Evolutionary conservation across 2,888 invertebrate genomes (phyloP), one percentile per base, ranked within the genome.

Genomic region (Pterobdella sp.): DNA sequence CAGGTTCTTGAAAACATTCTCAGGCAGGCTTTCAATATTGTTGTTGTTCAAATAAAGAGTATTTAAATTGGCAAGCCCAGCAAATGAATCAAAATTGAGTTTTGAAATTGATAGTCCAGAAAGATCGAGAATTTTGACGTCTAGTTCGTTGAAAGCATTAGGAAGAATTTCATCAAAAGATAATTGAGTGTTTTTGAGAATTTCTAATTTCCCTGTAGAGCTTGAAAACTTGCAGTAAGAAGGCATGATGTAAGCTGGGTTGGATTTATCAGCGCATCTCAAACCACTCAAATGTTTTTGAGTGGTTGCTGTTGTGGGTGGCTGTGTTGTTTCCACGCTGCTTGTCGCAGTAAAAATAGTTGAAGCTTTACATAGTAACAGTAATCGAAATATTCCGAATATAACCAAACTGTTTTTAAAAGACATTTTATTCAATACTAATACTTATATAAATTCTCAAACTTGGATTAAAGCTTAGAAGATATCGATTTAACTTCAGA

Each of bases 151-250:
- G 63, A 71, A 71, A 3, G 71, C 71, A 1, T 36, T 3, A 7
- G 71, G 71, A 7, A 60, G 52, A 63, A 71, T 22, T 34, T 60
- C 56, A n/a, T 71, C 71, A 36, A 71, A 71, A 29, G 22, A 22
- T 4, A 4, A 22, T 14, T 7, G 49, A 14, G 49, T 7, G 49
- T 42, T 42, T 42, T 22, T 42, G 60, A 3, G 3, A 26, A 56
- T 22, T 14, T 56, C 60, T 4, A 56, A 22, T 3, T 4, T 29
- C 22, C 52, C 69, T 14, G 68, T 68, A 29, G 18, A 35, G 3
- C 22, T 18, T 1, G 63, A 22, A 32, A 36, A 60, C 36, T 60
- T 63, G 63, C 71, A 71, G 71, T 71, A 56, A 29, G 63, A 34
- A 1, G 71, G 71, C 63, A n/a, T 60, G 34, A n/a, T 29, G 31